phyloP scores from a whole-genome alignment of 2,797 vertebrate species.

The Brotula barbata region DNA sequence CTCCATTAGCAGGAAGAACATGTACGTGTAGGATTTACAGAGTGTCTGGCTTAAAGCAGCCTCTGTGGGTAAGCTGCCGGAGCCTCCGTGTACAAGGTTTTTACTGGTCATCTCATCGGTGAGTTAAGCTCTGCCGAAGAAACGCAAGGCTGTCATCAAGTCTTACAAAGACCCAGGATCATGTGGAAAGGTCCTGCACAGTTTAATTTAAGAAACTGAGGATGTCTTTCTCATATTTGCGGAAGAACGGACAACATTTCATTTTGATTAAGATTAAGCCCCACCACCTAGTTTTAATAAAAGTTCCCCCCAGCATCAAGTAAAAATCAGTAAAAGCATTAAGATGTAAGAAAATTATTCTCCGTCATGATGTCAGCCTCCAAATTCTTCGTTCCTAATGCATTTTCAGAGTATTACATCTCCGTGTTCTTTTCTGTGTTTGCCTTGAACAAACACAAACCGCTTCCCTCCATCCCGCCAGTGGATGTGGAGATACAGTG shows the following conservation, averaged over 20 bases:
- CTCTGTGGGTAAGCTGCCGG: neutral
- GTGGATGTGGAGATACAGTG: neutral
- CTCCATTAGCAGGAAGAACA: neutral
- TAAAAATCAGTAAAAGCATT: neutral
- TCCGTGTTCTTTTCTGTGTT: neutral
- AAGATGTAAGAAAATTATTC: neutral
- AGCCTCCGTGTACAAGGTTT: neutral
- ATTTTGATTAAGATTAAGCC: neutral
- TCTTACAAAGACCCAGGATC: neutral
- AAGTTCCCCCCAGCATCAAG: neutral
- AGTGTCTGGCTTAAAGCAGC: conserved; percentile 5
- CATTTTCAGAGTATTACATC: neutral
- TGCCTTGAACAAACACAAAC: no score
- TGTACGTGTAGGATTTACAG: conserved; percentile 5
- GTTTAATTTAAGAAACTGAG: no score
- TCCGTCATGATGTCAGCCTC: neutral
- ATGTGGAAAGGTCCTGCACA: no score
- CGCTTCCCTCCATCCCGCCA: neutral
- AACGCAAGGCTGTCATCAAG: conserved; percentile 7
- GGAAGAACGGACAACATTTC: neutral
- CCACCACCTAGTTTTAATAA: neutral
- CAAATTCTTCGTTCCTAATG: neutral
- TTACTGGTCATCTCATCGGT: neutral
- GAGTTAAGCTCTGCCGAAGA: conserved; percentile 7
- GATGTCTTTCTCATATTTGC: neutral